Evolutionary conservation across 2,797 vertebrate species (phyloP), one percentile per base, ranked within the genome.

Genomic region (Hypotaenidia philippensis): DNA sequence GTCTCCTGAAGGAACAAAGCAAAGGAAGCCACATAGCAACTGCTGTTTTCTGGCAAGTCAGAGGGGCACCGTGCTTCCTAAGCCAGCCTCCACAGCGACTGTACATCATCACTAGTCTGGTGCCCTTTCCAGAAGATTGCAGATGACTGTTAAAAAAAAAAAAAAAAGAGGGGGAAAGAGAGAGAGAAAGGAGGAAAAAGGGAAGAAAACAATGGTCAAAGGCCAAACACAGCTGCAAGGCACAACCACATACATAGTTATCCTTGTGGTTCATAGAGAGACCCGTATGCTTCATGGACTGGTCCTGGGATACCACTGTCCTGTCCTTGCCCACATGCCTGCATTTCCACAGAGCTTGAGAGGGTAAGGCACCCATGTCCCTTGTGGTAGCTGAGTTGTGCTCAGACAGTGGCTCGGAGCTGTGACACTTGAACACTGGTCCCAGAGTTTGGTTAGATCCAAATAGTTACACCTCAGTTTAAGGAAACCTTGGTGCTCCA

Each of bases 1-100:
- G 19, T 78, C 55, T 95, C 85, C 63, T 92, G 12, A 60, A 87
- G 50, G 45, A 89, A 14, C 45, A 80, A 74, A 80, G 71, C 32
- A 71, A 83, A 82, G 78, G 63, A 84, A 94, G 52, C 50, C 49
- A 38, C 27, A 7, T 17, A 82, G 76, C 49, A 94, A 23, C 38
- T 87, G 57, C 32, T 80, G 63, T n/a, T 60, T 57, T 80, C 69
- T 88, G 61, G 44, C 50, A 82, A 63, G 71, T 79, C 69, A 87
- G 38, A 75, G 45, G 29, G 83, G 26, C 71, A 83, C 38, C 0
- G 4, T 90, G 57, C 53, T 50, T 88, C 76, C 68, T 83, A 68
- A 94, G 83, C 10, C 41, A 77, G 76, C 41, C 93, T 66, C 50
- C 49, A 31, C 29, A n/a, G 53, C 0, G 3, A 21, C 17, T 44